Conservation (phyloP, 1,140 invertebrate genomes). For the Eueides isabella region DNA sequence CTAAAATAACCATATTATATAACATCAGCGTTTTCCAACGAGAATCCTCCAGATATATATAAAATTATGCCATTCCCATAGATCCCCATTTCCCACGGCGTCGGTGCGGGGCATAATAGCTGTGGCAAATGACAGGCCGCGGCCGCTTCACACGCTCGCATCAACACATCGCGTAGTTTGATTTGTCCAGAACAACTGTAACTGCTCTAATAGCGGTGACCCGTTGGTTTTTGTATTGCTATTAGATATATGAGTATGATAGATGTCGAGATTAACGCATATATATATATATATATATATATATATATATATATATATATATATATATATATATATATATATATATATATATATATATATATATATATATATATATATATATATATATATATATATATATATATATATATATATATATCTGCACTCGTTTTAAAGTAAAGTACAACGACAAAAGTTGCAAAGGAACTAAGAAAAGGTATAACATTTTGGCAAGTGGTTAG, state of each 20-base stretch:
- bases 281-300: too few relatives aligned
- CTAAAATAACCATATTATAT: neutral
- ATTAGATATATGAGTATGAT: too few relatives aligned
- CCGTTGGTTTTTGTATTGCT: conserved; percentile 13
- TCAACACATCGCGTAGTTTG: conserved; percentile 24
- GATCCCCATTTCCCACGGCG: conserved; percentile 41
- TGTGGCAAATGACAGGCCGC: conserved; percentile 47
- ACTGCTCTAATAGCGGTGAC: conserved; percentile 32
- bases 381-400: too few relatives aligned
- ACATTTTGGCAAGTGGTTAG: too few relatives aligned
- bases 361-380: too few relatives aligned
- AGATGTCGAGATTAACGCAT: neutral
- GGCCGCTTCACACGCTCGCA: conserved; percentile 46
- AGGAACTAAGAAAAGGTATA: too few relatives aligned
- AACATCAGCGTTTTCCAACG: neutral
- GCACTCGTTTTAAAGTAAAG: too few relatives aligned
- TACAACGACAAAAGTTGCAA: too few relatives aligned
- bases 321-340: too few relatives aligned
- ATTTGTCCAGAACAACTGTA: conserved; percentile 38
- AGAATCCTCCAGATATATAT: neutral
- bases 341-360: too few relatives aligned
- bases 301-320: too few relatives aligned
- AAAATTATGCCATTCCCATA: neutral
- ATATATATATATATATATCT: too few relatives aligned
- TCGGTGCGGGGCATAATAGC: conserved; percentile 34